phyloP scores from a whole-genome alignment of 1,140 invertebrate genomes.

The Plectrocnemia conspersa region DNA sequence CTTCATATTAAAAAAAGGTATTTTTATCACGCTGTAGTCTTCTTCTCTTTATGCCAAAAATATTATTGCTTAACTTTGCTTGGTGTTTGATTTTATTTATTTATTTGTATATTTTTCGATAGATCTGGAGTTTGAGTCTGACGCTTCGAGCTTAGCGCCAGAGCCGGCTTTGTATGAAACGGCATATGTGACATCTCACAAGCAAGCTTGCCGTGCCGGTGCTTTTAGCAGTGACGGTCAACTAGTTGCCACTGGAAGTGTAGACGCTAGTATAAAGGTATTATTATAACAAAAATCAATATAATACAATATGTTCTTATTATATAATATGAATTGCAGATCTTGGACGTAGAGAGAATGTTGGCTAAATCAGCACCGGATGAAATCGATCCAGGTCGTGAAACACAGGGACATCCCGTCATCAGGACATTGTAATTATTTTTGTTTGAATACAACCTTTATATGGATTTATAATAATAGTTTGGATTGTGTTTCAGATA shows the following conservation, averaged over 20 bases:
- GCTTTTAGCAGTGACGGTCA: conserved; percentile 93
- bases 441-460: too few relatives aligned
- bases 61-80: too few relatives aligned
- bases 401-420: conserved; percentile 93
- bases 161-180: conserved; percentile 96
- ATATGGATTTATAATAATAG: too few relatives aligned
- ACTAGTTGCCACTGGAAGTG: conserved; percentile 95
- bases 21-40: too few relatives aligned
- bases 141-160: conserved; percentile 81
- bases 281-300: neutral
- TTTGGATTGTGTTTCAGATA: conserved; percentile 58
- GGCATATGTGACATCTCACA: conserved; percentile 97
- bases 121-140: conserved; percentile 95
- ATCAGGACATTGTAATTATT: conserved; percentile 80
- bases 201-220: conserved; percentile 90
- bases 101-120: conserved; percentile 38
- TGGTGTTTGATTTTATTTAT: neutral
- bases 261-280: conserved; percentile 96
- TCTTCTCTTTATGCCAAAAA: too few relatives aligned
- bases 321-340: conserved; percentile 49
- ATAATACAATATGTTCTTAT: neutral
- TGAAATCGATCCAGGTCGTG: conserved; percentile 70
- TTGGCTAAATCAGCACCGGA: conserved; percentile 89
- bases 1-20: too few relatives aligned
- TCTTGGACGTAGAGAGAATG: conserved; percentile 97